Base-by-base conservation (phyloP, 2,797 vertebrate species). In the Bovichtus variegatus region DNA sequence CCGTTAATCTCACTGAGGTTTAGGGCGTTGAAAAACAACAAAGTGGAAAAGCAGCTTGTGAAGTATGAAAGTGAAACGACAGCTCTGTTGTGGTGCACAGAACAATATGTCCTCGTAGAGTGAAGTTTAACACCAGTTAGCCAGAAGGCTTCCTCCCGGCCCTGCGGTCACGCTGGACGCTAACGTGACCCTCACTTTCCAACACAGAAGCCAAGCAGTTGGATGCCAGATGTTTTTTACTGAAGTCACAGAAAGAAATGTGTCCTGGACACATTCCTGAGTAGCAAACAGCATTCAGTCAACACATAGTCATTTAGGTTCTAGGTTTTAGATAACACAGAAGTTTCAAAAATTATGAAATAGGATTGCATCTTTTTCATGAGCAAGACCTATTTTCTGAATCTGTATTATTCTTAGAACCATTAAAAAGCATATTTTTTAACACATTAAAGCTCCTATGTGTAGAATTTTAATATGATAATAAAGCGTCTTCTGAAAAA, bases 91-190 rank as follows among this genome's bases (percentile, higher is more conserved):
- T 83, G 85, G 87, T 73, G 18, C 58, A 51, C 60, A 67, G 82
- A 84, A 91, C 92, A 90, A 85, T 90, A 50, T 80, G 74, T 82
- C 40, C 51, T 69, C 50, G 79, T 53, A 71, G 68, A 71, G 54
- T 86, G 57, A 64, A 59, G 83, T 86, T 90, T 80, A 80, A 73
- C 77, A 76, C 31, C 40, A 36, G 10, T 6, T 31, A 34, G 18
- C 67, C 54, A 70, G 36, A 64, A 71, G 49, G 72, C 64, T 55
- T 83, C 59, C 25, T 64, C 63, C 70, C 29, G 16, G 47, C 73
- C 76, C 63, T 85, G 78, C 11, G 70, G 85, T 84, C 60, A 38
- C 19, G 19, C 21, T 50, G 71, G 80, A 80, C 51, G 38, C 74
- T 69, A 87, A 41, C 44, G 31, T 76, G 76, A 82, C 71, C 62